Evolutionary conservation across 2,113 vertebrate species (phyloP), one percentile per base, ranked within the genome.

Genomic region (Laticauda colubrina): DNA sequence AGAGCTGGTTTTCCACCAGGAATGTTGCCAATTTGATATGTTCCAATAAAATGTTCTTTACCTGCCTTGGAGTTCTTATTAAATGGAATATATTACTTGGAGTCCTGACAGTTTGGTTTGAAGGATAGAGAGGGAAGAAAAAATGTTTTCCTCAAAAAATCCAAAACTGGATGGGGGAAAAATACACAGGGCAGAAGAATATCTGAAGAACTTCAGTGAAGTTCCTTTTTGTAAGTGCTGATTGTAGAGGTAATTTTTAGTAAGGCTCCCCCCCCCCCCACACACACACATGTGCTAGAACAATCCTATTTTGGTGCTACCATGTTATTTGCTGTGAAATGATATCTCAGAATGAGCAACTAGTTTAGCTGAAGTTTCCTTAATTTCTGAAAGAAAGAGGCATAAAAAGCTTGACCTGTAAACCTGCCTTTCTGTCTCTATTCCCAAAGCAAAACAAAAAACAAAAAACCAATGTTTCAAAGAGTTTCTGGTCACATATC

Each of bases 351-450:
- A 94, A 92, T 69, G 86, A 3, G 57, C 1, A 91, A 94, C 91
- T 53, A 21, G 0, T 5, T 94, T 87, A 86, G n/a, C 2, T 90
- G 51, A 90, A 94, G 53, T 95, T 26, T 85, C 85, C 15, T 93
- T 45, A 61, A 55, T 18, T 94, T 91, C 11, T 55, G 24, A 94
- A 93, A 90, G 56, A 93, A 93, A 91, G 59, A 91, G 24, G 54
- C 93, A 75, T 59, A 89, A 87, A 11, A 93, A n/a, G 2, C 2
- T 43, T 92, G 51, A 94, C 18, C 89, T 89, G 5, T 24, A 87
- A 89, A 39, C 75, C 34, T 8, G 2, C 14, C 75, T 39, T 51
- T 1, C 34, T 1, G 0, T 7, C 18, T 6, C 75, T 7, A 21
- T 81, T 43, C 75, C 75, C 34, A 85, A 92, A 85, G 57, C 14